These are phyloP conservation scores for Liodrosophila aerea DNA, from an alignment of 2,888 invertebrate genomes.

Conservation along the genomic window DNA sequence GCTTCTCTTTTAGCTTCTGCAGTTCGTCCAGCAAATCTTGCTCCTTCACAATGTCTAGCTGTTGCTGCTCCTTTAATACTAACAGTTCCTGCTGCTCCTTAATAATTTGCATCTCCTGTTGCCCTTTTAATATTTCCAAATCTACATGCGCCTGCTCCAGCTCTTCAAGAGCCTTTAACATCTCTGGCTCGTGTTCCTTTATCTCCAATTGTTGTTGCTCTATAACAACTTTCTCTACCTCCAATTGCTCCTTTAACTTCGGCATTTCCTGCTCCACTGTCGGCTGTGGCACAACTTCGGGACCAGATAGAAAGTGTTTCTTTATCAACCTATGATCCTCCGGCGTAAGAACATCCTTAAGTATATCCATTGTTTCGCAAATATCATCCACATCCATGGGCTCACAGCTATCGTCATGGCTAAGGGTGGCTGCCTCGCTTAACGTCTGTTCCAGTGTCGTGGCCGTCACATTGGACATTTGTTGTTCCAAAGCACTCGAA, in stretches of 20 bases:
- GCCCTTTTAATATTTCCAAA: not conserved
- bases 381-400: conserved; percentile 79
- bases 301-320: conserved; percentile 31
- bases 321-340: conserved; percentile 53
- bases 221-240: no score
- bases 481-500: conserved; percentile 66
- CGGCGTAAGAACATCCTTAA: conserved; percentile 47
- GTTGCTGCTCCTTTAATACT: not conserved
- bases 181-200: no score
- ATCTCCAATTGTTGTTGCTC: no score
- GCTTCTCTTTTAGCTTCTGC: not conserved
- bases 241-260: no score
- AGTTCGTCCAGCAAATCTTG: not conserved
- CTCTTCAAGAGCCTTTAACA: no score
- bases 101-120: not conserved
- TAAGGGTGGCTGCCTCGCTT: conserved; percentile 24
- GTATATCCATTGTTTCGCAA: conserved; percentile 59
- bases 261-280: not conserved
- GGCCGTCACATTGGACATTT: conserved; percentile 43
- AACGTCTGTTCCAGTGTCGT: conserved; percentile 50
- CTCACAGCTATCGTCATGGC: conserved; percentile 58
- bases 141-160: no score
- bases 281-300: no score
- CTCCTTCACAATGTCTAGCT: not conserved
- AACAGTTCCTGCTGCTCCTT: not conserved